Evolutionary conservation across 2,113 vertebrate genomes (phyloP).

Genomic region (Cephalopholis sonnerati): DNA sequence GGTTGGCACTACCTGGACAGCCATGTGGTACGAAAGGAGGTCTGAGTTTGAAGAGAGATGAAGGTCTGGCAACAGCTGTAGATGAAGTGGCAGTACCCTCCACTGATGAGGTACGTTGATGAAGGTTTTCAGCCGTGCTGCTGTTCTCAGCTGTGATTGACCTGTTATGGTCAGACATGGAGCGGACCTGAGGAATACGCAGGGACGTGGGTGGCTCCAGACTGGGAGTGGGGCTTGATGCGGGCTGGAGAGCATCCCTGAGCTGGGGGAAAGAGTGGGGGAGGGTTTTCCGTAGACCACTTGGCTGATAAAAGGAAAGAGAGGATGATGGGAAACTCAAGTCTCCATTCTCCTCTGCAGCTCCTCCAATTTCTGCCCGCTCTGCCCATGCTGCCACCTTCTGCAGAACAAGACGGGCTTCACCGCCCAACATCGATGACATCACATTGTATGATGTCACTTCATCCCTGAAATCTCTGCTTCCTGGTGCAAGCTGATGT

Average conservation of each 20-base stretch:
- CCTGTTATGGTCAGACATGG: slow-evolving; percentile 65
- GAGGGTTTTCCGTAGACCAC: slow-evolving; percentile 60
- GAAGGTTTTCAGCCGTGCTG: slow-evolving; percentile 56
- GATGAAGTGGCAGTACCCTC: slow-evolving; percentile 62
- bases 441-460: slow-evolving; percentile 85
- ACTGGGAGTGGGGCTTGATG: slow-evolving; percentile 75
- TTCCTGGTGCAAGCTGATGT: slow-evolving; percentile 89
- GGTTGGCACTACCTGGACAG: slow-evolving; percentile 91
- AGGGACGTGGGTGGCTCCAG: slow-evolving; percentile 63
- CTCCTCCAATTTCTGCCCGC: slow-evolving; percentile 75
- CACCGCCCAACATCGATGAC: slow-evolving; percentile 83
- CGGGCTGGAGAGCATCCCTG: slow-evolving; percentile 82
- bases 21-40: slow-evolving; percentile 82
- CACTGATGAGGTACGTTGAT: slow-evolving; percentile 67
- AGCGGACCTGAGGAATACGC: slow-evolving; percentile 82
- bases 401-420: slow-evolving; percentile 94
- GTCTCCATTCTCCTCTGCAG: slow-evolving; percentile 85
- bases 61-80: slow-evolving; percentile 62
- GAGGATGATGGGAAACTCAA: slow-evolving; percentile 63
- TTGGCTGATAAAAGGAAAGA: slow-evolving; percentile 60
- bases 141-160: slow-evolving; percentile 54
- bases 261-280: slow-evolving; percentile 91
- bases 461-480: slow-evolving; percentile 85
- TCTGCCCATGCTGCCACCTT: slow-evolving; percentile 95
- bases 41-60: slow-evolving; percentile 75